Evolutionary conservation across 2,888 invertebrate species (phyloP).

Genomic region (Polydrusus tereticollis): DNA sequence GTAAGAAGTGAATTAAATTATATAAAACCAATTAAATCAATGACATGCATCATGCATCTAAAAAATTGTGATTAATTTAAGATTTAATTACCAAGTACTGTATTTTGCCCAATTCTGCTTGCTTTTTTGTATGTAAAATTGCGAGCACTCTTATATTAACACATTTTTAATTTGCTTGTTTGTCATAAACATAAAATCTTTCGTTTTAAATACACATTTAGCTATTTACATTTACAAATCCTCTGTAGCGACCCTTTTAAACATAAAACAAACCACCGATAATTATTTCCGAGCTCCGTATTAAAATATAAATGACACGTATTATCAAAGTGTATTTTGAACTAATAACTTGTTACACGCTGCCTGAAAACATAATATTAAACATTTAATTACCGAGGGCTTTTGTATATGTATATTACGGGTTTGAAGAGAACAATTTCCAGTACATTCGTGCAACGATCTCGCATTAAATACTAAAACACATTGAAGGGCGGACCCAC

Average conservation of each 20-base stretch:
- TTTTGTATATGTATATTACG: conserved; percentile 45
- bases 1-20: too few relatives aligned
- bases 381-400: conserved; percentile 44
- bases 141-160: too few relatives aligned
- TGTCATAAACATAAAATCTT: too few relatives aligned
- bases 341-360: conserved; percentile 40
- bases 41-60: too few relatives aligned
- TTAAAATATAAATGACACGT: conserved; percentile 12
- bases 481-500: conserved; percentile 16
- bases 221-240: background rate
- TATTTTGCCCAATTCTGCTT: too few relatives aligned
- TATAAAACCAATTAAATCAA: too few relatives aligned
- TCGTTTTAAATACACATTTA: too few relatives aligned
- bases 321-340: conserved; percentile 30
- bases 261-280: background rate
- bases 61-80: too few relatives aligned
- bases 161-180: too few relatives aligned
- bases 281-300: background rate
- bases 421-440: conserved; percentile 41
- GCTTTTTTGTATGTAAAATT: too few relatives aligned
- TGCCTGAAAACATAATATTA: conserved; percentile 44
- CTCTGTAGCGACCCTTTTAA: background rate
- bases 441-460: conserved; percentile 36
- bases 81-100: too few relatives aligned
- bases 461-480: conserved; percentile 39